Base-by-base conservation (phyloP, 2,888 invertebrate species). In the Limnephilus lunatus region DNA sequence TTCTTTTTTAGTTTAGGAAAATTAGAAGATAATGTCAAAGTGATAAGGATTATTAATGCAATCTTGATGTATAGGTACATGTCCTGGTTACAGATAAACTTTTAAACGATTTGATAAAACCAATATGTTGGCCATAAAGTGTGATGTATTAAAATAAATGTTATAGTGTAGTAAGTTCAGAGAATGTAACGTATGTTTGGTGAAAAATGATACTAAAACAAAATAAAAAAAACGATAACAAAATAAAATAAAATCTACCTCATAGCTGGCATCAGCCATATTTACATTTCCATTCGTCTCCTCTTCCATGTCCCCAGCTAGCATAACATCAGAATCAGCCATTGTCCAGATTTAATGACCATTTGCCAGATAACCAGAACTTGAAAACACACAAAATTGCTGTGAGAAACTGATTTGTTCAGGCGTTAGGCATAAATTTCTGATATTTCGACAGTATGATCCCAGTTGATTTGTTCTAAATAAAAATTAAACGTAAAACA, bases 251-350 rank as follows among this genome's bases (percentile, higher is more conserved):
- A 88, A 88, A 32, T 93, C 93, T 94, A 94, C 94, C 93, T 94
- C 94, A 53, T 96, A 95, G 94, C 95, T 96, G 94, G 95, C 95
- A 94, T 96, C 96, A 94, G 95, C 96, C 95, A 96, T 96, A 94
- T 96, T 96, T 94, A 96, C 94, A 94, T 96, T 96, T 94, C 97
- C 97, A 95, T 97, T 97, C 93, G 97, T 96, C 94, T 97, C 97
- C 95, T 97, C 97, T 94, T 97, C 95, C 30, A 95, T 94, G 93
- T 95, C 95, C 31, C 94, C 94, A 93, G 95, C 95, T 94, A 95
- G 96, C 95, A 96, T 94, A 94, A 95, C 97, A 94, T 96, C 97
- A 91, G 95, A 95, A 94, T 95, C 95, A 90, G 95, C 95, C 94
- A 95, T 96, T 93, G 91, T 92, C 89, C 85, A 68, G 91, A 82